A percentile compares a stretch with the other conserved stretches of the same genome.
phyloP scores from a whole-genome alignment of 2,113 vertebrate genomes.

The Bujurquina vittata region DNA sequence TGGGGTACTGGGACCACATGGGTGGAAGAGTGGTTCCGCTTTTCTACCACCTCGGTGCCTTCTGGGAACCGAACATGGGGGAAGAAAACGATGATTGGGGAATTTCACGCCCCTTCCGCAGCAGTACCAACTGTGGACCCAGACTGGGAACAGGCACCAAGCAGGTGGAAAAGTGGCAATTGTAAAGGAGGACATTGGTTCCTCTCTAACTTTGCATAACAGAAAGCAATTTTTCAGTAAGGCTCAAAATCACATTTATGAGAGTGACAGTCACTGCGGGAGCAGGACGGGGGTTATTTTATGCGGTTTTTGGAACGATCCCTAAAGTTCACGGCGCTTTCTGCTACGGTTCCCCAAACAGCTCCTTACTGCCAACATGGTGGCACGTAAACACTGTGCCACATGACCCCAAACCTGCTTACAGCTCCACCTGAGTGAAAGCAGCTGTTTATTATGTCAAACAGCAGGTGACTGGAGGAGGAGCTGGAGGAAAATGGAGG shows the following conservation, averaged over 20 bases:
- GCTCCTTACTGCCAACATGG: too few relatives aligned
- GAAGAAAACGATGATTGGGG: neutral
- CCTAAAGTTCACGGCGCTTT: too few relatives aligned
- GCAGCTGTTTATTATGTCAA: too few relatives aligned
- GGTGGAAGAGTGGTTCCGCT: neutral
- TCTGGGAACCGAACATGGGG: neutral
- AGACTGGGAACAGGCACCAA: neutral
- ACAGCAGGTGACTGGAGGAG: too few relatives aligned
- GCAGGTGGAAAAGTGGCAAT: neutral
- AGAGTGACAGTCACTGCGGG: neutral
- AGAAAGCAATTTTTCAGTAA: constrained; percentile 24
- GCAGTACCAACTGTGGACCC: neutral
- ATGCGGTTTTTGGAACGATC: too few relatives aligned
- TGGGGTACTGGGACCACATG: neutral
- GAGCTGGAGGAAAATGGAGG: too few relatives aligned
- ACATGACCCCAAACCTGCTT: too few relatives aligned
- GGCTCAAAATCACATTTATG: neutral
- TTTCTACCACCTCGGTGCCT: neutral
- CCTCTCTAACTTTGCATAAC: constrained; percentile 20
- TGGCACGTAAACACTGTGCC: too few relatives aligned
- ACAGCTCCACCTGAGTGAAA: too few relatives aligned
- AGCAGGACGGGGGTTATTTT: too few relatives aligned
- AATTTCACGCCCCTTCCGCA: neutral
- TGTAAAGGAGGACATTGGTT: neutral
- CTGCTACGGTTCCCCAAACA: too few relatives aligned